phyloP scores from a whole-genome alignment of 2,113 vertebrate genomes.

The Chionomys nivalis region DNA sequence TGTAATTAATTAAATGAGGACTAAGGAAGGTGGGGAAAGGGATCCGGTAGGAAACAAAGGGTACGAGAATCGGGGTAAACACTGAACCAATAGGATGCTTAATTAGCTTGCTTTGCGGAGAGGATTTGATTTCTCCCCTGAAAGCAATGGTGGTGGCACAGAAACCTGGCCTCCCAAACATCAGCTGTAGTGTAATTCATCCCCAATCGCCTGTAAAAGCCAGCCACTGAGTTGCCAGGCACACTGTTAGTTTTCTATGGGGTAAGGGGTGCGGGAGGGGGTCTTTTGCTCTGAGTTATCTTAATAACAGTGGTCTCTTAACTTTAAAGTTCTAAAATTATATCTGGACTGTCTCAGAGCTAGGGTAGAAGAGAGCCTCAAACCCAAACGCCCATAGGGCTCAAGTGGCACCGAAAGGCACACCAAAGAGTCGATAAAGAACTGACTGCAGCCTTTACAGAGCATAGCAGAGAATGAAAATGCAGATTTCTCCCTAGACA shows the following conservation, averaged over 20 bases:
- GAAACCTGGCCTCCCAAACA: constrained; percentile 52
- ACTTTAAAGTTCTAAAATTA: background rate
- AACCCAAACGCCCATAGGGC: background rate
- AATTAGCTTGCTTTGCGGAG: constrained; percentile 62
- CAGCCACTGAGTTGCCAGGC: background rate
- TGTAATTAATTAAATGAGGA: constrained; percentile 64
- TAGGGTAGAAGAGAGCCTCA: background rate
- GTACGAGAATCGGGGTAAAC: constrained; percentile 56
- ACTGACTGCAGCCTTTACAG: background rate
- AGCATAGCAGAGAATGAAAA: constrained; percentile 18
- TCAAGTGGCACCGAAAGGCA: background rate
- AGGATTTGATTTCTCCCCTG: constrained; percentile 69
- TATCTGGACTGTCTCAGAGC: constrained; percentile 33
- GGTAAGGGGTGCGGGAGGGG: background rate
- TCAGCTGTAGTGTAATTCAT: constrained; percentile 49
- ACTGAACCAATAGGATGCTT: constrained; percentile 35
- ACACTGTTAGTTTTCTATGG: background rate
- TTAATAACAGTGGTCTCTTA: background rate
- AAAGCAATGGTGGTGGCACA: constrained; percentile 67
- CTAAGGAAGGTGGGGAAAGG: constrained; percentile 51
- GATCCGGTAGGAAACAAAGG: constrained; percentile 64
- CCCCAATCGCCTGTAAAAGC: constrained; percentile 47
- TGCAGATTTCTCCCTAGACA: background rate
- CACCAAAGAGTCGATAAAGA: background rate
- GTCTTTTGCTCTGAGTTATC: background rate